These are phyloP conservation scores for Macropodus opercularis DNA, from an alignment of 2,797 vertebrate species.

Conservation along the genomic window DNA sequence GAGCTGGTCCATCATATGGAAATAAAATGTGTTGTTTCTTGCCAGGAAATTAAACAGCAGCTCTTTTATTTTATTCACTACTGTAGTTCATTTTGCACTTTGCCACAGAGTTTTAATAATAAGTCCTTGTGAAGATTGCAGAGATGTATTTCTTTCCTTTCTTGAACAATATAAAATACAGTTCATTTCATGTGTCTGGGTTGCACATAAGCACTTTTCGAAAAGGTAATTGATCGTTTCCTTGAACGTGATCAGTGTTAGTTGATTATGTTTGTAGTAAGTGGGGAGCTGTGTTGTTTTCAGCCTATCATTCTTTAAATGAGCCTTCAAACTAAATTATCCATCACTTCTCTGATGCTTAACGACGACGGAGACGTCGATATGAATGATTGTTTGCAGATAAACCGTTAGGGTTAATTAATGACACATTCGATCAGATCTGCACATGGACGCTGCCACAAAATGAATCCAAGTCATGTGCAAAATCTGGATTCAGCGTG, in stretches of 20 bases:
- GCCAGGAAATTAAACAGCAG: slow-evolving; percentile 37
- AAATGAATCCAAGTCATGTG: no score
- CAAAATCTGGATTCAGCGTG: not conserved
- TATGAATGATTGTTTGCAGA: not conserved
- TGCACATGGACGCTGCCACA: no score
- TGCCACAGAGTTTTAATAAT: slow-evolving; percentile 26
- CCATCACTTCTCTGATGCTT: not conserved
- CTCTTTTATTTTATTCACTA: slow-evolving; percentile 30
- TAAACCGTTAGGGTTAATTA: no score
- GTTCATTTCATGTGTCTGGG: no score
- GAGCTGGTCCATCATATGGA: slow-evolving; percentile 8
- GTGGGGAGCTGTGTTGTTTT: not conserved
- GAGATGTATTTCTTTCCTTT: slow-evolving; percentile 17
- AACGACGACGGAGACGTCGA: not conserved
- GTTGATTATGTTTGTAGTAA: not conserved
- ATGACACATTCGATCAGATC: no score
- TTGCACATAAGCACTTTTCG: no score
- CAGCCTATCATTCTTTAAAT: not conserved
- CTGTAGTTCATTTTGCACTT: slow-evolving; percentile 33
- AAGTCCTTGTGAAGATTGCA: slow-evolving; percentile 23
- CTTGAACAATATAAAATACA: slow-evolving; percentile 8
- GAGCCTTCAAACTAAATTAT: not conserved
- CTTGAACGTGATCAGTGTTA: not conserved
- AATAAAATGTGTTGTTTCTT: slow-evolving; percentile 38
- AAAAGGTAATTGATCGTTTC: no score